Conservation (phyloP, 2,888 invertebrate genomes). For the Yponomeuta evonymella region DNA sequence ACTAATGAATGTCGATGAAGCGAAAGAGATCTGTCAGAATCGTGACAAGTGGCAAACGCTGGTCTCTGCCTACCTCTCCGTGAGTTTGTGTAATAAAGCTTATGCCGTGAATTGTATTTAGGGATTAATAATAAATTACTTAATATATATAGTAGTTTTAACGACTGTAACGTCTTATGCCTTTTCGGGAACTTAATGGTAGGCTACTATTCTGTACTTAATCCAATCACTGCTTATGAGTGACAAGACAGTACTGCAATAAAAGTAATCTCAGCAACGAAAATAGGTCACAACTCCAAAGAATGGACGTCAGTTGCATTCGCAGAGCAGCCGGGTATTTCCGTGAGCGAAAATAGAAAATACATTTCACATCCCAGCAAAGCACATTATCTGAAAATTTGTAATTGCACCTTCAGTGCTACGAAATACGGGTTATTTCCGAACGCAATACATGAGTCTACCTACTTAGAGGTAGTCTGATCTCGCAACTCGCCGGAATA, state of each 20-base stretch:
- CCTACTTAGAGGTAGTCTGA: neutral
- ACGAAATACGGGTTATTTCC: neutral
- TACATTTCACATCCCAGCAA: neutral
- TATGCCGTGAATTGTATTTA: too few relatives aligned
- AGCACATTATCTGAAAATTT: neutral
- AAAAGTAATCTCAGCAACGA: constrained; percentile 4
- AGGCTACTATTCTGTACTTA: neutral
- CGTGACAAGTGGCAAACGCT: too few relatives aligned
- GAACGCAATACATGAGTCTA: neutral
- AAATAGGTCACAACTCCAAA: neutral
- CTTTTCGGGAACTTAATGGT: too few relatives aligned
- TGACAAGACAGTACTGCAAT: neutral
- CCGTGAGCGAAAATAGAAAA: constrained; percentile 4
- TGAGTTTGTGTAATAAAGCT: too few relatives aligned
- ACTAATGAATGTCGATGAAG: too few relatives aligned
- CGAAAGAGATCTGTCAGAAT: too few relatives aligned
- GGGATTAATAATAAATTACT: too few relatives aligned
- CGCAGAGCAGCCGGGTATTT: neutral
- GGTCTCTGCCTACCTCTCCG: too few relatives aligned
- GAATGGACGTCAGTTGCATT: constrained; percentile 4
- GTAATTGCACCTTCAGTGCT: neutral
- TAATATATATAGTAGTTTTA: too few relatives aligned
- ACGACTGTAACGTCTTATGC: too few relatives aligned
- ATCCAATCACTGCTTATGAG: neutral
- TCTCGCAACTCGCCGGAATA: neutral